Evolutionary conservation across 2,113 vertebrate genomes (phyloP).

Genomic region (Pollimyrus isidori): DNA sequence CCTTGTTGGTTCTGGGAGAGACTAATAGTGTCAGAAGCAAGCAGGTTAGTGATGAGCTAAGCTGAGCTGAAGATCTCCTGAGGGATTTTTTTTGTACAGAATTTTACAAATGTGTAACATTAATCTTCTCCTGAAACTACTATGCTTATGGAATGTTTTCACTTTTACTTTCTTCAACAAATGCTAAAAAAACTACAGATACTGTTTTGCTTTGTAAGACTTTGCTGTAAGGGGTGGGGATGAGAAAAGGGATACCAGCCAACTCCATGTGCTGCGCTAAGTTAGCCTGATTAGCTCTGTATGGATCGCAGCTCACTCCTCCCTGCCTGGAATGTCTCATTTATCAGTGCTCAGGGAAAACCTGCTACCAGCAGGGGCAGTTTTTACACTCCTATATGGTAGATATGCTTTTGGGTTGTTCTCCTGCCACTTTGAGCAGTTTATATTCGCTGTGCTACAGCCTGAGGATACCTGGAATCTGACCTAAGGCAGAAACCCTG

Average conservation of each 20-base stretch:
- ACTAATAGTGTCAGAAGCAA: neutral
- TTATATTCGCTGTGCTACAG: neutral
- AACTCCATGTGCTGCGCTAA: neutral
- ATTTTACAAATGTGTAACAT: neutral
- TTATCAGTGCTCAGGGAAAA: neutral
- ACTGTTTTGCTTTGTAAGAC: neutral
- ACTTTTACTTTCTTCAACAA: conserved; percentile 6
- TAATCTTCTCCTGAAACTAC: neutral
- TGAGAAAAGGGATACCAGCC: neutral
- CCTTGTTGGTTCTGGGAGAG: neutral
- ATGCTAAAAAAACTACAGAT: neutral
- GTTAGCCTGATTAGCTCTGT: neutral
- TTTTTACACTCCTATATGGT: neutral
- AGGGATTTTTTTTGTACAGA: conserved; percentile 1
- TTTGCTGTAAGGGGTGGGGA: too few species aligned
- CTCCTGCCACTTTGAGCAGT: neutral
- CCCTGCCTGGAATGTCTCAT: neutral
- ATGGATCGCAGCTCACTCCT: neutral
- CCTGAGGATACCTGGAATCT: neutral
- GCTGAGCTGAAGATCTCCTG: neutral
- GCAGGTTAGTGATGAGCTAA: neutral
- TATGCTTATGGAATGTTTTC: neutral
- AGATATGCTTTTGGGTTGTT: neutral
- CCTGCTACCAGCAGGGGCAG: neutral
- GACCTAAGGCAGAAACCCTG: neutral